Evolutionary conservation across 2,888 invertebrate species (phyloP), one percentile per base, ranked within the genome.

Genomic region (Abrostola tripartita): DNA sequence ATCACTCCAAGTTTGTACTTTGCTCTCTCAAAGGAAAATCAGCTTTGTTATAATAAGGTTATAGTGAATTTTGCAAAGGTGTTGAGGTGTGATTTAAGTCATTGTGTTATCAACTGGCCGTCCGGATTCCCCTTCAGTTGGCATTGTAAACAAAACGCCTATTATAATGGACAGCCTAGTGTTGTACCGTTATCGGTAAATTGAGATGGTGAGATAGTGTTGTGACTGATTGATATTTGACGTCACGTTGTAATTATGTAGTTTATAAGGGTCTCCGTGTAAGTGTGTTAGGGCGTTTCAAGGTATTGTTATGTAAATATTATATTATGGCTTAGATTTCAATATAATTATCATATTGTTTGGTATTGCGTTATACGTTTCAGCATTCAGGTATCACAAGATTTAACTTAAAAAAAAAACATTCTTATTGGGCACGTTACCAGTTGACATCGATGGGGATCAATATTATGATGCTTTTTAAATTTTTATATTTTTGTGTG

Each of bases 141-240:
- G 88, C 84, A 90, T 90, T 91, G 92, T 93, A 93, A 93, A 93
- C 93, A 93, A 92, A 93, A 93, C 92, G 92, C 92, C 92, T 91
- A 91, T 92, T 92, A 92, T 91, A 92, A 92, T 92, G 90, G 86
- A 87, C 85, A 85, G 83, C 83, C 52, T 89, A 90, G 92, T 81
- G 91, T 72, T 86, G 89, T 65, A 75, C 59, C 24, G 38, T 61
- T 77, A 74, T 85, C 83, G 85, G 85, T 84, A 75, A 61, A 78
- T 61, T 71, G 61, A 65, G 64, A 80, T 75, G 37, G 65, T 14
- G 62, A 53, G 78, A 77, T 79, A 77, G 61, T 61, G 72, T 35
- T 59, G 54, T 60, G 51, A 53, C 60, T 63, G 66, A 72, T 72
- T 53, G 77, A 71, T 75, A 68, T 68, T 55, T 72, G 63, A 65